Conservation (phyloP, 2,888 invertebrate species). For the Helleia helle region DNA sequence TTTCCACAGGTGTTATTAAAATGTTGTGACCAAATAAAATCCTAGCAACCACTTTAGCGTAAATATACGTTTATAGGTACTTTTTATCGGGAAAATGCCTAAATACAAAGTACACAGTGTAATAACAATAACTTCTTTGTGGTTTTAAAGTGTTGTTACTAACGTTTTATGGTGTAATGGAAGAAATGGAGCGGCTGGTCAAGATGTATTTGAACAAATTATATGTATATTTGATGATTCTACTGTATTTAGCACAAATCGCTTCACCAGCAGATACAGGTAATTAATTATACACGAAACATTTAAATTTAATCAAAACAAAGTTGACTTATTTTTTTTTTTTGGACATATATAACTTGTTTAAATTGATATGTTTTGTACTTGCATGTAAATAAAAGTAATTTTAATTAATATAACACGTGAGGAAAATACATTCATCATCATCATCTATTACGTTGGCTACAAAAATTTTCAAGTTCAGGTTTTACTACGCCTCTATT, state of each 20-base stretch:
- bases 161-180: slow-evolving; percentile 43
- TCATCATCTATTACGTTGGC: too few species aligned
- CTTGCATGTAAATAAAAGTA: too few species aligned
- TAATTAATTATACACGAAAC: too few species aligned
- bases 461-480: too few species aligned
- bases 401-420: too few species aligned
- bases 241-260: slow-evolving; percentile 30
- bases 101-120: slow-evolving; percentile 1
- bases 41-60: slow-evolving; percentile 56
- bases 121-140: not conserved
- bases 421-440: too few species aligned
- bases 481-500: too few species aligned
- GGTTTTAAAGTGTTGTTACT: slow-evolving; percentile 8
- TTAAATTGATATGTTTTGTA: too few species aligned
- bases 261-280: slow-evolving; percentile 36
- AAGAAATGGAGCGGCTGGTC: slow-evolving; percentile 60
- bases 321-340: too few species aligned
- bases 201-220: slow-evolving; percentile 47
- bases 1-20: slow-evolving; percentile 57
- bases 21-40: slow-evolving; percentile 58
- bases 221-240: slow-evolving; percentile 33
- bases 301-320: too few species aligned
- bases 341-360: too few species aligned
- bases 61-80: slow-evolving; percentile 21
- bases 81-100: slow-evolving; percentile 4